Base-by-base conservation (phyloP, 1,140 invertebrate species). In the Anoplophora glabripennis region DNA sequence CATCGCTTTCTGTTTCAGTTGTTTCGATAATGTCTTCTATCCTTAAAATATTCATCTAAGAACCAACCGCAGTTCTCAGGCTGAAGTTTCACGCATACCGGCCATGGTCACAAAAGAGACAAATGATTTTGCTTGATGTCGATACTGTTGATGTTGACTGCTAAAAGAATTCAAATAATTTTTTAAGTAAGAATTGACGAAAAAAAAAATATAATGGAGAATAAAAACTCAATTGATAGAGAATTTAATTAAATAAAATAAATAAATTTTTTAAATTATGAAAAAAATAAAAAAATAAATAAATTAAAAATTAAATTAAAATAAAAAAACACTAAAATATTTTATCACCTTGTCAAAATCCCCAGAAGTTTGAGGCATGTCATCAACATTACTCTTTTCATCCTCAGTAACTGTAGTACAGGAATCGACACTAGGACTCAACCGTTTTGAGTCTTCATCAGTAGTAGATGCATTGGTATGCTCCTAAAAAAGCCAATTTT, bases 41-140 rank as follows among this genome's bases (percentile, higher is more conserved):
- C n/a, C n/a, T n/a, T n/a, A n/a, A n/a, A n/a, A n/a, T n/a, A n/a
- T n/a, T n/a, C n/a, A n/a, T n/a, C n/a, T n/a, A n/a, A n/a, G n/a
- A n/a, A n/a, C n/a, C n/a, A n/a, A n/a, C n/a, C n/a, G n/a, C n/a
- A n/a, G n/a, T n/a, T n/a, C n/a, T n/a, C n/a, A n/a, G n/a, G n/a
- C n/a, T n/a, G n/a, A n/a, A n/a, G n/a, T n/a, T n/a, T n/a, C n/a
- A n/a, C n/a, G n/a, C n/a, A n/a, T 60, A 46, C 41, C 33, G 12
- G 37, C 4, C 28, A 40, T 18, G 49, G 12, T 60, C 49, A 38
- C 33, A 60, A 55, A 60, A 60, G 5, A 55, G 28, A 41, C n/a
- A n/a, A n/a, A 41, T 60, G n/a, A 37, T 46, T 55, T 15, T 54
- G 33, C 18, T 60, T n/a, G 38, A 55, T 34, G 33, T 38, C 12